A percentile compares a stretch with the other conserved stretches of the same genome.
phyloP scores from a whole-genome alignment of 2,888 invertebrate genomes.

The Caenorhabditis auriculariae region DNA sequence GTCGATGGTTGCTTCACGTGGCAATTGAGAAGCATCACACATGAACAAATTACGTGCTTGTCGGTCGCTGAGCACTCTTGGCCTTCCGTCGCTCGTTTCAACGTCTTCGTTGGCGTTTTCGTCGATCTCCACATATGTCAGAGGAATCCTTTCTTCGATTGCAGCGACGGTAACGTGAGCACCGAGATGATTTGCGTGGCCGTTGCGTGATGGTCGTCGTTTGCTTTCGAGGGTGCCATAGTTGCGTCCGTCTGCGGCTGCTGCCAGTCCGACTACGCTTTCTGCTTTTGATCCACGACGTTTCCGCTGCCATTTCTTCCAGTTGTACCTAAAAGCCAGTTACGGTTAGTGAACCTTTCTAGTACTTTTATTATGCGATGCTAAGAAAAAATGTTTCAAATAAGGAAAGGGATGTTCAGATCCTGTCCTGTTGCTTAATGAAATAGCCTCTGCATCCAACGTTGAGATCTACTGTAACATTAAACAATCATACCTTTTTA shows the following conservation, averaged over 20 bases:
- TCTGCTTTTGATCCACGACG: slow-evolving; percentile 13
- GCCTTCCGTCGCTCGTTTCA: neutral
- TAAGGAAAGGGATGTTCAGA: too few relatives aligned
- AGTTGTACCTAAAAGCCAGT: slow-evolving; percentile 1
- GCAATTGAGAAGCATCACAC: slow-evolving; percentile 58
- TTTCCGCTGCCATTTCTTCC: slow-evolving; percentile 5
- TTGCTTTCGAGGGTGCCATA: slow-evolving; percentile 22
- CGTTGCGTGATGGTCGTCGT: slow-evolving; percentile 20
- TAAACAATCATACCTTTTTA: too few relatives aligned
- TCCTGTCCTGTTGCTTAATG: too few relatives aligned
- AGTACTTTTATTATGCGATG: neutral
- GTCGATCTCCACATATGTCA: slow-evolving; percentile 23
- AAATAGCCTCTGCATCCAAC: too few relatives aligned
- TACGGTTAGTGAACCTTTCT: neutral
- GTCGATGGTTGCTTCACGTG: slow-evolving; percentile 49
- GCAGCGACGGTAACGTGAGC: too few relatives aligned
- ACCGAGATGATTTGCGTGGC: slow-evolving; percentile 17
- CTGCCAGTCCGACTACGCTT: slow-evolving; percentile 7
- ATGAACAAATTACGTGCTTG: slow-evolving; percentile 54
- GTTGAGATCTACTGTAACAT: too few relatives aligned
- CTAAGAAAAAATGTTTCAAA: neutral
- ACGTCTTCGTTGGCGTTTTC: slow-evolving; percentile 4
- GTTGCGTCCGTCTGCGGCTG: slow-evolving; percentile 13
- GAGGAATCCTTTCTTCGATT: slow-evolving; percentile 17
- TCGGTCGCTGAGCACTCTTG: slow-evolving; percentile 19